phyloP scores from a whole-genome alignment of 2,113 vertebrate genomes.

The Mirza zaza region DNA sequence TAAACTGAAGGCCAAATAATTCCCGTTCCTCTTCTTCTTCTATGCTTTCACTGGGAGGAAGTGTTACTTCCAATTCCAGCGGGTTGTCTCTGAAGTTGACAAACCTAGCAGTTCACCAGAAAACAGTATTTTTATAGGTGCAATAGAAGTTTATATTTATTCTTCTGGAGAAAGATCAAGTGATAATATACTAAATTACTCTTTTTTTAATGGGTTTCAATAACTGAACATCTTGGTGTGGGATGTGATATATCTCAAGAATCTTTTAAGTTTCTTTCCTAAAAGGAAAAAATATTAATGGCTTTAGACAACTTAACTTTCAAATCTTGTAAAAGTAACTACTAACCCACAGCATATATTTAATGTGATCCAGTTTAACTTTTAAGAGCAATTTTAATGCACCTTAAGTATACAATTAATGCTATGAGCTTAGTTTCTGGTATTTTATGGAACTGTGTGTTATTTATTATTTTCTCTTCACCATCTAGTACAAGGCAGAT shows the following conservation, averaged over 20 bases:
- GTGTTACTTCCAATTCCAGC: slow-evolving; percentile 88
- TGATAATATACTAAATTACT: slow-evolving; percentile 38
- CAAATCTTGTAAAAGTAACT: slow-evolving; percentile 21
- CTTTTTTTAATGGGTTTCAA: neutral
- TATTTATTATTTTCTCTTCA: neutral
- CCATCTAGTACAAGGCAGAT: neutral
- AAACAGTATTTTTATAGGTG: slow-evolving; percentile 56
- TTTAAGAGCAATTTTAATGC: neutral
- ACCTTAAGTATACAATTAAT: neutral
- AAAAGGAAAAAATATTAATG: neutral
- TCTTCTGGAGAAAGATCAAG: slow-evolving; percentile 23
- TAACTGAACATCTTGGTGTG: slow-evolving; percentile 17
- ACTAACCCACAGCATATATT: neutral
- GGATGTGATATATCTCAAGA: slow-evolving; percentile 1
- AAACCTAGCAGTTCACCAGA: slow-evolving; percentile 87
- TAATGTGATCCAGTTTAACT: neutral
- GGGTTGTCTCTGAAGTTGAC: slow-evolving; percentile 98
- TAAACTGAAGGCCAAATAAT: slow-evolving; percentile 94
- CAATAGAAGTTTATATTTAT: neutral
- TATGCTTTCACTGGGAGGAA: slow-evolving; percentile 76
- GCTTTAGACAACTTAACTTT: neutral
- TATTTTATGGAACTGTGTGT: neutral
- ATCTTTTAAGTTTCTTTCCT: slow-evolving; percentile 26
- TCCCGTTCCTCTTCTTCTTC: slow-evolving; percentile 92
- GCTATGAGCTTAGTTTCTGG: neutral